phyloP scores from a whole-genome alignment of 2,113 vertebrate species.

The Callipepla squamata region DNA sequence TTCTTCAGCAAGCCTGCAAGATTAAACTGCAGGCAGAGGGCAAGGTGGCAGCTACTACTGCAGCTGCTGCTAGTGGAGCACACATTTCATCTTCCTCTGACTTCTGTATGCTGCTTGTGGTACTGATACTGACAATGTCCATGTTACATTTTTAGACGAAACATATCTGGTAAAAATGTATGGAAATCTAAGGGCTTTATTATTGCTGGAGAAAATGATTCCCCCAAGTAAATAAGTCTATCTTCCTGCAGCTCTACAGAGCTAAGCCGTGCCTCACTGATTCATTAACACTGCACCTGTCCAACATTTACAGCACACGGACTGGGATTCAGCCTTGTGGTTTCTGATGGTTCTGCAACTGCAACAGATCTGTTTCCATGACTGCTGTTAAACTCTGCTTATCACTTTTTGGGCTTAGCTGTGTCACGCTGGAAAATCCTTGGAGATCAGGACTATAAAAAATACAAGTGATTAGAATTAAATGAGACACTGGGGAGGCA shows the following conservation, averaged over 20 bases:
- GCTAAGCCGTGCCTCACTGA: neutral
- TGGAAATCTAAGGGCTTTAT: neutral
- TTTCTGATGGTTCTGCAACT: neutral
- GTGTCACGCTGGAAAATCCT: neutral
- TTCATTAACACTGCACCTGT: neutral
- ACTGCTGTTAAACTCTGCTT: neutral
- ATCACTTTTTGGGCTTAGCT: neutral
- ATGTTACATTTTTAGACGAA: neutral
- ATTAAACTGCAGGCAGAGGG: neutral
- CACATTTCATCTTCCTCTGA: neutral
- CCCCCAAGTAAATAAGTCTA: neutral
- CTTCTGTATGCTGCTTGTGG: neutral
- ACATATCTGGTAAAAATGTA: neutral
- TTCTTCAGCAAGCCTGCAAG: neutral
- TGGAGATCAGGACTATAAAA: neutral
- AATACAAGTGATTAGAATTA: conserved; percentile 18
- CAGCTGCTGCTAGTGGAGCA: neutral
- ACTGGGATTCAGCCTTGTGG: neutral
- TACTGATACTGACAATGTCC: neutral
- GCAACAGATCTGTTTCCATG: neutral
- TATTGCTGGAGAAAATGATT: neutral
- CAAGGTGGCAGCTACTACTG: neutral
- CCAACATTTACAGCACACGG: neutral
- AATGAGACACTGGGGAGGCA: neutral
- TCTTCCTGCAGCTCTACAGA: neutral